Base-by-base conservation (phyloP, 1,140 invertebrate genomes). In the Drosophila orosa region DNA sequence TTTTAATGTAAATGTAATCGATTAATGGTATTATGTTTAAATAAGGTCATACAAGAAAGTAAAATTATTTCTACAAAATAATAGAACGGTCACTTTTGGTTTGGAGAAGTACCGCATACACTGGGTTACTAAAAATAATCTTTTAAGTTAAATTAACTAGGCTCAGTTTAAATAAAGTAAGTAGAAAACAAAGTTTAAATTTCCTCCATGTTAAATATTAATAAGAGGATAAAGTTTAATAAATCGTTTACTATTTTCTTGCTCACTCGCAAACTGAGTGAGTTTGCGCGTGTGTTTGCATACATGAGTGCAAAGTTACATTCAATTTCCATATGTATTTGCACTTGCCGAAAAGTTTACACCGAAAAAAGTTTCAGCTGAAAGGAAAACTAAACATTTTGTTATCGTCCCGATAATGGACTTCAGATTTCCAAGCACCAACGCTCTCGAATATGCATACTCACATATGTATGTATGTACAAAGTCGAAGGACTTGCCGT, bases 261-360 rank as follows among this genome's bases (percentile, higher is more conserved):
- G 15, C 19, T 13, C 27, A 19, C 47, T 73, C 44, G 17, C 50
- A n/a, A 17, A 12, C 24, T 56, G 37, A 29, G 33, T 45, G 27
- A 57, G 40, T 27, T 8, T 27, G 45, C 31, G 45, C 29, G 17
- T 24, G 33, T 84, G 83, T 83, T 86, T 87, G 76, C 76, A 74
- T 80, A 83, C 71, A 83, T 74, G 72, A 86, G 83, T 86, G 83
- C 79, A 86, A 86, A 86, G 83, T 86, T 87, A 83, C 79, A 87
- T 79, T 87, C 79, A 86, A 83, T 87, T 86, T 86, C n/a, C n/a
- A n/a, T n/a, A n/a, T n/a, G n/a, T n/a, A 87, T 80, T 77, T 86
- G 83, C 83, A 86, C 84, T 86, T 87, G 72, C 75, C 59, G 35
- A 87, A 89, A 86, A 86, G 83, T 86, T 86, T 86, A 77, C 75